Percentiles rank a stretch among this genome's conserved stretches.
These are phyloP conservation scores for Spilogale gracilis DNA, from an alignment of 2,113 vertebrate genomes.

Conservation along the genomic window DNA sequence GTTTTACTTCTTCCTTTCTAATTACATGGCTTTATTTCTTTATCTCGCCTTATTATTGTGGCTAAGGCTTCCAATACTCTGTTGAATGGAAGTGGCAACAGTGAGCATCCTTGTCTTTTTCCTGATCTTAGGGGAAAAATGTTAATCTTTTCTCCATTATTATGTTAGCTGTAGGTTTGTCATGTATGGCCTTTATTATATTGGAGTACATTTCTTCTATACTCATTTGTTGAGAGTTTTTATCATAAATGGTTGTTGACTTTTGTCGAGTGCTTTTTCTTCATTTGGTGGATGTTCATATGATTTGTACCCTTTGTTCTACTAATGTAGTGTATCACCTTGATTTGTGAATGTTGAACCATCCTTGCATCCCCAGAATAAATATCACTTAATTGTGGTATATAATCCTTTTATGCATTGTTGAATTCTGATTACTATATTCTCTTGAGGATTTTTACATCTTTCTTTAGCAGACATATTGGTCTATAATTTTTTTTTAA, in stretches of 20 bases:
- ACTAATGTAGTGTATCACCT: too few relatives aligned
- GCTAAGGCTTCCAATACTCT: neutral
- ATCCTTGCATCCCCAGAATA: neutral
- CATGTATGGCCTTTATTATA: neutral
- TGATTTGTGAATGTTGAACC: too few relatives aligned
- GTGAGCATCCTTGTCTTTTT: neutral
- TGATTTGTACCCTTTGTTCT: too few relatives aligned
- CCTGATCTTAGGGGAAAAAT: neutral
- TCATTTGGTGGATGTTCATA: too few relatives aligned
- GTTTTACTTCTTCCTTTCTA: neutral
- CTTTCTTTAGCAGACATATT: neutral
- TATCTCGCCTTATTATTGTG: neutral
- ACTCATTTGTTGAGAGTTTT: too few relatives aligned
- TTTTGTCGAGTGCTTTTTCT: too few relatives aligned
- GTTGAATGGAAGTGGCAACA: neutral
- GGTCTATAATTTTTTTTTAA: neutral
- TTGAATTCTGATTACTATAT: neutral
- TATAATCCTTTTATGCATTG: neutral
- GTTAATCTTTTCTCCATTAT: neutral
- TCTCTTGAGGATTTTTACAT: neutral
- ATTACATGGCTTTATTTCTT: neutral
- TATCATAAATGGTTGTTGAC: too few relatives aligned
- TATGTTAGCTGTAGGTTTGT: neutral
- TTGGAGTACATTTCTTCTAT: too few relatives aligned
- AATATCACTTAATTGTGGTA: neutral